A percentile compares a stretch with the other conserved stretches of the same genome.
phyloP scores from a whole-genome alignment of 2,888 invertebrate species.

The Psylliodes chrysocephalus region DNA sequence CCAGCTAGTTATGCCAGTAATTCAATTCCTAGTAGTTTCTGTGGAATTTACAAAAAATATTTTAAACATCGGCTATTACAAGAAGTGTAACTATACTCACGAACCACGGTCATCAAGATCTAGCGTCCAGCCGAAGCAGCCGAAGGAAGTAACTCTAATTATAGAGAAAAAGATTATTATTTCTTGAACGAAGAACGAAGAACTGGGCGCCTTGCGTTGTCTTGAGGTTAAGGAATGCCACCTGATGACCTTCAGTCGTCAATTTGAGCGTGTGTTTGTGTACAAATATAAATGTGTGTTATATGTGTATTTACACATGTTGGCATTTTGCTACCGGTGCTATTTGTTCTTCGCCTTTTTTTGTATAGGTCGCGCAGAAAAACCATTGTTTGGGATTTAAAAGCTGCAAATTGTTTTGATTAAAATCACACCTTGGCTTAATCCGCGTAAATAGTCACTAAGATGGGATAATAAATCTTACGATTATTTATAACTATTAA shows the following conservation, averaged over 20 bases:
- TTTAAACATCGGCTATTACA: conserved; percentile 7
- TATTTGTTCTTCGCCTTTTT: conserved; percentile 8
- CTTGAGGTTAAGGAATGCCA: conserved; percentile 53
- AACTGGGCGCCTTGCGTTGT: conserved; percentile 49
- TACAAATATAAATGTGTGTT: conserved; percentile 37
- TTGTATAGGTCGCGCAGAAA: neutral
- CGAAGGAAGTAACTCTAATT: conserved; percentile 20
- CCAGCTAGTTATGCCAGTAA: neutral
- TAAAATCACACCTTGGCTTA: too few species aligned
- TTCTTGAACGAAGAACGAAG: conserved; percentile 49
- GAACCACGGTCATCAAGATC: conserved; percentile 1
- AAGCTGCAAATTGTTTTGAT: too few species aligned
- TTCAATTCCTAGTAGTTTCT: conserved; percentile 5
- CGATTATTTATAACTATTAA: too few species aligned
- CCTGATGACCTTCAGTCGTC: conserved; percentile 55
- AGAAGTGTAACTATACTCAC: conserved; percentile 20
- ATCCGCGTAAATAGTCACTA: too few species aligned
- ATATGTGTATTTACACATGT: conserved; percentile 39
- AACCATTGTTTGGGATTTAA: neutral
- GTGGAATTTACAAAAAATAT: conserved; percentile 2
- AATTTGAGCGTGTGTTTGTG: conserved; percentile 44
- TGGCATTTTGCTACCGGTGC: conserved; percentile 38
- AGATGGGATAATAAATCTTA: too few species aligned
- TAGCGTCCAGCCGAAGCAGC: neutral
- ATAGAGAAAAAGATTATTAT: conserved; percentile 45